Evolutionary conservation across 2,888 invertebrate species (phyloP).

Genomic region (Cheiracanthium punctorium): DNA sequence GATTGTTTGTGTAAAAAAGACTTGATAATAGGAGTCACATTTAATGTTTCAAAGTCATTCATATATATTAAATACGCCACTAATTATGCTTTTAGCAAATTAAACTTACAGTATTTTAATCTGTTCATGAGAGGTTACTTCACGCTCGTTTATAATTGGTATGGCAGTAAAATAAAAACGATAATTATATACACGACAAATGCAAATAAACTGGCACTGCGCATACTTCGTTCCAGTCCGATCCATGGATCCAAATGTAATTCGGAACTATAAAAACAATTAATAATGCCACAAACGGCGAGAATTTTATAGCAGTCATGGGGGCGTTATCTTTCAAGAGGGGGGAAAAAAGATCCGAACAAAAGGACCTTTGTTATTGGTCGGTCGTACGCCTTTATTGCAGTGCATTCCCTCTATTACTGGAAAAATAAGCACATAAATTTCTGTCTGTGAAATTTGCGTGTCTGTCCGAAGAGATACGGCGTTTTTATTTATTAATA

Average conservation of each 20-base stretch:
- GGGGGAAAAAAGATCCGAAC: background rate
- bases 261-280: conserved; percentile 11
- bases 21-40: no score
- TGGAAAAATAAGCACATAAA: conserved; percentile 46
- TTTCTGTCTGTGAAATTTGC: conserved; percentile 28
- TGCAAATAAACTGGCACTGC: background rate
- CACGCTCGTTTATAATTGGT: no score
- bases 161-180: no score
- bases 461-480: conserved; percentile 32
- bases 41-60: no score
- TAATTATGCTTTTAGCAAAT: no score
- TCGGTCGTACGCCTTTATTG: conserved; percentile 11
- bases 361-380: conserved; percentile 22
- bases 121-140: no score
- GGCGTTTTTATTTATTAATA: conserved; percentile 38
- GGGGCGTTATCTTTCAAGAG: background rate
- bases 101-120: no score
- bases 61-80: no score
- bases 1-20: no score
- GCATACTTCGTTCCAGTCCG: background rate
- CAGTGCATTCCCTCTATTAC: conserved; percentile 7
- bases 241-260: no score
- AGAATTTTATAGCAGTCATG: background rate
- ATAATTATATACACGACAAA: no score
- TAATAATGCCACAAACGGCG: background rate